Evolutionary conservation across 2,888 invertebrate genomes (phyloP).

Genomic region (Conistra vaccinii): DNA sequence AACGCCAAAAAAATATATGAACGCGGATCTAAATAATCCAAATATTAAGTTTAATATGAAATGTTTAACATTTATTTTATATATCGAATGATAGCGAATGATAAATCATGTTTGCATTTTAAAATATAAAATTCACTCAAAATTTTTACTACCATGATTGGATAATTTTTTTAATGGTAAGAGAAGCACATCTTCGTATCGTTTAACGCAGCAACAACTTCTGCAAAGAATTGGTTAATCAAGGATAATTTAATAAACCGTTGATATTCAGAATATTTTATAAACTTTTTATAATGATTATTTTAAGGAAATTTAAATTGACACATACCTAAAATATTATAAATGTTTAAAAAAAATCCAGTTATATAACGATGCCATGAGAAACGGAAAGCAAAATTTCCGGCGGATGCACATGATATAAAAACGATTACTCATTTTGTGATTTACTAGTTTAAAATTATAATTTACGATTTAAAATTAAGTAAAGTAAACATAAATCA

Average conservation of each 20-base stretch:
- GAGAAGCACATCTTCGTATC: not conserved
- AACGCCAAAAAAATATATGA: not conserved
- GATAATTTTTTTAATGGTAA: conserved; percentile 29
- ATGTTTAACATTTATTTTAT: not conserved
- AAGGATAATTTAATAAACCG: not conserved
- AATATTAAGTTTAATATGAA: not conserved
- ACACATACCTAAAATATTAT: not conserved
- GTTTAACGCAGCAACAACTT: conserved; percentile 39
- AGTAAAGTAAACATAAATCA: not conserved
- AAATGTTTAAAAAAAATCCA: not conserved
- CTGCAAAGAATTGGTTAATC: not conserved
- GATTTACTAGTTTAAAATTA: not conserved
- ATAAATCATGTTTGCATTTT: not conserved
- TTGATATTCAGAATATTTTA: too few relatives aligned
- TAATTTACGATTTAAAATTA: not conserved
- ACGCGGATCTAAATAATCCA: not conserved
- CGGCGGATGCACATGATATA: conserved; percentile 46
- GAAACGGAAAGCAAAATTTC: conserved; percentile 29
- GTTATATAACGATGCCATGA: too few relatives aligned
- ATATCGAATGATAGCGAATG: not conserved
- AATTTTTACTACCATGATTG: conserved; percentile 36
- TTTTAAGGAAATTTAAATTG: not conserved
- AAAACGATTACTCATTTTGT: not conserved
- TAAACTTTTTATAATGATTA: accelerated
- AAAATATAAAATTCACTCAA: not conserved